These are phyloP conservation scores for Lagopus muta DNA, from an alignment of 2,113 vertebrate species.

Conservation along the genomic window DNA sequence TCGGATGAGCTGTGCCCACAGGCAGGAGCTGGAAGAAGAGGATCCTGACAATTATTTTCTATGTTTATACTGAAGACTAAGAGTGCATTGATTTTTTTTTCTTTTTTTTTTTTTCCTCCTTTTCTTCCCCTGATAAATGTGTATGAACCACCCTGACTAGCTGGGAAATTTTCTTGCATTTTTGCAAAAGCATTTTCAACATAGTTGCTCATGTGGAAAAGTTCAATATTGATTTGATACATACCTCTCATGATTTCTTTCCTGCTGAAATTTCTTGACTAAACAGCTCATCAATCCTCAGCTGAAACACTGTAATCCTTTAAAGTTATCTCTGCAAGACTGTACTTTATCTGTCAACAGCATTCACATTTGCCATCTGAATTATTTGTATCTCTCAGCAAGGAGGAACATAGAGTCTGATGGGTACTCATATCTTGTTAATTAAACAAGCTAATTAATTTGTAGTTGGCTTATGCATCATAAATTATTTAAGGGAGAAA, in stretches of 20 bases:
- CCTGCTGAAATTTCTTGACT: background rate
- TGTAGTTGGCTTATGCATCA: background rate
- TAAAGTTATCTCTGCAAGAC: background rate
- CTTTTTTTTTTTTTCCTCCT: no score
- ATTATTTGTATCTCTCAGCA: background rate
- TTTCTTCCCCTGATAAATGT: background rate
- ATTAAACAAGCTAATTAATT: background rate
- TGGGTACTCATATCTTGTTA: background rate
- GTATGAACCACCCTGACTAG: background rate
- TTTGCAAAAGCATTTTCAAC: background rate
- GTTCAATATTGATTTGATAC: background rate
- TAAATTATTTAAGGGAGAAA: background rate
- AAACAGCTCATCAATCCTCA: background rate
- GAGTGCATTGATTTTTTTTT: fast-evolving
- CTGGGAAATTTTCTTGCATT: background rate
- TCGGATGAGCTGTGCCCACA: fast-evolving
- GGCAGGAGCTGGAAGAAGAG: background rate
- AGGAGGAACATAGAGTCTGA: background rate
- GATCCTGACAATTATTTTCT: background rate
- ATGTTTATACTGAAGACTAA: background rate
- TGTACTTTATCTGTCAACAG: background rate
- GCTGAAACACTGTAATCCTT: background rate
- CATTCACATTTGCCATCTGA: background rate
- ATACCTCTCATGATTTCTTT: background rate
- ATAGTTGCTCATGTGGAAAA: background rate